Percentiles rank a stretch among this genome's conserved stretches.
Evolutionary conservation across 1,140 invertebrate species (phyloP).

Genomic region (Calephelis virginiensis): DNA sequence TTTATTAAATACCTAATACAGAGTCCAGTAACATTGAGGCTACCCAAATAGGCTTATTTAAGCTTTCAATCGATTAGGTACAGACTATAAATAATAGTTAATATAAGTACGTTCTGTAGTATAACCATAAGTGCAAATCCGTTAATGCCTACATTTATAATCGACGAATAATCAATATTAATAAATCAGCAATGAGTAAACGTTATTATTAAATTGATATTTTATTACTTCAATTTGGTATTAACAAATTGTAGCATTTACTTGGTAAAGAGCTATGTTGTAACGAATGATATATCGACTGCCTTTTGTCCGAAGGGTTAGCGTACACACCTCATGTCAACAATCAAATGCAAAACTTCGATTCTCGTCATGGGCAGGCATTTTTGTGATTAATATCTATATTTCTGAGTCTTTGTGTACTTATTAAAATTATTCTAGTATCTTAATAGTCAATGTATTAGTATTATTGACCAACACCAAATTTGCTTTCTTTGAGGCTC

Average conservation of each 20-base stretch:
- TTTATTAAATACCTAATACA: neutral
- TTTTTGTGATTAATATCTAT: too few relatives aligned
- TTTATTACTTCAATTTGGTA: neutral
- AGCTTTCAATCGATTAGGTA: neutral
- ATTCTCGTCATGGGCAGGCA: too few relatives aligned
- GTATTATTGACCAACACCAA: too few relatives aligned
- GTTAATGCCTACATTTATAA: slow-evolving; percentile 1
- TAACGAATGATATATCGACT: too few relatives aligned
- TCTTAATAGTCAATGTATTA: too few relatives aligned
- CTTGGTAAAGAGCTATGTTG: neutral
- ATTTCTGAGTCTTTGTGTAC: too few relatives aligned
- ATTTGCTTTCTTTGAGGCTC: too few relatives aligned
- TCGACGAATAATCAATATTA: slow-evolving; percentile 10
- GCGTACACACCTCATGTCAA: too few relatives aligned
- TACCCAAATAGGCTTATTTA: slow-evolving; percentile 11
- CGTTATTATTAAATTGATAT: neutral
- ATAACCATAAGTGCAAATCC: neutral
- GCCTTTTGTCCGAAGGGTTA: too few relatives aligned
- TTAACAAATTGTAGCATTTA: neutral
- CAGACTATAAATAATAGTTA: slow-evolving; percentile 1
- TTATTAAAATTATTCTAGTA: too few relatives aligned
- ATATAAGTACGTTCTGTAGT: slow-evolving; percentile 3
- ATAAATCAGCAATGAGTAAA: slow-evolving; percentile 3
- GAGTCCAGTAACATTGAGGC: neutral
- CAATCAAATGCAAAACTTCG: too few relatives aligned